Conservation (phyloP, 2,113 vertebrate species). For the Fregetta grallaria region DNA sequence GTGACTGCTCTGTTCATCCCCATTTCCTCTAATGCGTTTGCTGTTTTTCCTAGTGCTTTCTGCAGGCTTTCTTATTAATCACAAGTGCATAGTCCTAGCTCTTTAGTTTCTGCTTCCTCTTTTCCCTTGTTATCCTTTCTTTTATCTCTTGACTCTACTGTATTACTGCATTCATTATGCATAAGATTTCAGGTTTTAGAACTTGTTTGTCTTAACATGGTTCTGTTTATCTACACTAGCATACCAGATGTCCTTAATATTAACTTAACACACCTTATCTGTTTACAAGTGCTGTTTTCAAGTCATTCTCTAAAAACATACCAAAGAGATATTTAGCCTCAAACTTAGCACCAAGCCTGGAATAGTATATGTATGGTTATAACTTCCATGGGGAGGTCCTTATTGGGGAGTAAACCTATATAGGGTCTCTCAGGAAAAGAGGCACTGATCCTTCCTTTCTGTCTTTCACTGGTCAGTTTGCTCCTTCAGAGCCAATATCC, state of each 20-base stretch:
- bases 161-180: not conserved
- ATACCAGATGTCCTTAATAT: not conserved
- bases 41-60: not conserved
- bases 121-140: not conserved
- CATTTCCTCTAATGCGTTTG: not conserved
- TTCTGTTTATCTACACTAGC: not conserved
- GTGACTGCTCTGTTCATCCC: not conserved
- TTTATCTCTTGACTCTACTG: not conserved
- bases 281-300: not conserved
- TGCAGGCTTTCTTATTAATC: not conserved
- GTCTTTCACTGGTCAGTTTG: not conserved
- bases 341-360: not conserved
- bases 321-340: not conserved
- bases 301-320: not conserved
- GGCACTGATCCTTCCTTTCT: not conserved
- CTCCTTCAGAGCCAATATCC: not conserved
- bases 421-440: not conserved
- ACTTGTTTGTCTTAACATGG: not conserved
- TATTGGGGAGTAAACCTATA: not conserved
- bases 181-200: not conserved
- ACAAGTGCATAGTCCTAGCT: not conserved
- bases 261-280: not conserved
- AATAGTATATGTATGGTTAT: accelerated
- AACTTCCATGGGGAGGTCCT: not conserved
- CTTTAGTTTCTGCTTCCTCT: not conserved